phyloP scores from a whole-genome alignment of 2,888 invertebrate genomes.

The Meta bourneti region DNA sequence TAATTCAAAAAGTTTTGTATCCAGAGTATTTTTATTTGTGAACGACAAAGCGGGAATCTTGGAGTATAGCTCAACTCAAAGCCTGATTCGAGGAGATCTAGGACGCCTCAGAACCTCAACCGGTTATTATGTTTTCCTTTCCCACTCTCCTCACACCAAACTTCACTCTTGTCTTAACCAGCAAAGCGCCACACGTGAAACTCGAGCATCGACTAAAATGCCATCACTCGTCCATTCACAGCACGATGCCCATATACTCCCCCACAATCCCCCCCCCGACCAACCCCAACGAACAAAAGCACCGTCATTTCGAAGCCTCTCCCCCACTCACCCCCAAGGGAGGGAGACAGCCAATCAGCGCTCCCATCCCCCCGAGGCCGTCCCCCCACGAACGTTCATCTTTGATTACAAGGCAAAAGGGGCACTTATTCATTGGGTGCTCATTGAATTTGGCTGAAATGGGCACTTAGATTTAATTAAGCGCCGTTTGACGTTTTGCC shows the following conservation, averaged over 20 bases:
- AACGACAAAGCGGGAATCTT: no score
- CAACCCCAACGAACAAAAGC: conserved; percentile 41
- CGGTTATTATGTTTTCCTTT: no score
- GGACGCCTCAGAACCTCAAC: no score
- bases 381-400: conserved; percentile 51
- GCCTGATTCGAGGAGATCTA: no score
- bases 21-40: no score
- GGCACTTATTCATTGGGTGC: conserved; percentile 69
- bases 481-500: conserved; percentile 77
- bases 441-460: conserved; percentile 77
- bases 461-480: conserved; percentile 78
- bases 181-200: no score
- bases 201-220: conserved; percentile 66
- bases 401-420: conserved; percentile 73
- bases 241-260: conserved; percentile 39
- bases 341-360: conserved; percentile 28
- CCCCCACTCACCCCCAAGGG: background rate
- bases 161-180: no score
- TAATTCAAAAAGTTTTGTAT: no score
- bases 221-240: conserved; percentile 72
- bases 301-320: background rate
- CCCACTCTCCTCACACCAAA: no score
- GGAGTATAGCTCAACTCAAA: no score
- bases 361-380: conserved; percentile 17
- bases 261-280: conserved; percentile 1